Evolutionary conservation across 2,797 vertebrate species (phyloP).

Genomic region (Syngnathus rostellatus): DNA sequence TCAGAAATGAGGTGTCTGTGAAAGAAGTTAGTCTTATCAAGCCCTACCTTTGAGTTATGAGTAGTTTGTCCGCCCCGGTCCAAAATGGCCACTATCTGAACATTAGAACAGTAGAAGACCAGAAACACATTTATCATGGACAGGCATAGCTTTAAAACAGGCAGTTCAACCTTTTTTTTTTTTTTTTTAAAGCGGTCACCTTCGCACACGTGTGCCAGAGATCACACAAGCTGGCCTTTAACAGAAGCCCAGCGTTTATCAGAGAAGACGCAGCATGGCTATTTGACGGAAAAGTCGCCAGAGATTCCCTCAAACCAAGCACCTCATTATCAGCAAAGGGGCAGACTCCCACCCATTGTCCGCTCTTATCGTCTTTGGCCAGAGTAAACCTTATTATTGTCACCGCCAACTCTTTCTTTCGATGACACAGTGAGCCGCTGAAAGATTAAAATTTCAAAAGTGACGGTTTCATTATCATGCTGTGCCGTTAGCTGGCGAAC

Average conservation of each 20-base stretch:
- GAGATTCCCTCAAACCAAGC: background rate
- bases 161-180: conserved; percentile 10
- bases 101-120: conserved; percentile 39
- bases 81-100: conserved; percentile 14
- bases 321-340: conserved; percentile 4
- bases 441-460: background rate
- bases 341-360: conserved; percentile 1
- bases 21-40: too few species aligned
- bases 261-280: background rate
- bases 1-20: too few species aligned
- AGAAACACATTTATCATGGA: conserved; percentile 52
- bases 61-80: background rate
- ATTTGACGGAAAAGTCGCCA: conserved; percentile 3
- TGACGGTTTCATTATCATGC: too few species aligned
- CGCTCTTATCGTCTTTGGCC: background rate
- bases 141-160: conserved; percentile 45
- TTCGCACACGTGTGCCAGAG: conserved; percentile 5
- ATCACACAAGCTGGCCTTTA: conserved; percentile 21
- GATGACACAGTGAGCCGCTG: background rate
- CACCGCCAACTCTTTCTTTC: background rate
- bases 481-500: too few species aligned
- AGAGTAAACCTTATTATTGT: background rate
- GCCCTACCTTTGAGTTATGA: too few species aligned
- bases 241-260: conserved; percentile 1
- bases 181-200: background rate